Base-by-base conservation (phyloP, 1,140 invertebrate species). In the Plectrocnemia conspersa region DNA sequence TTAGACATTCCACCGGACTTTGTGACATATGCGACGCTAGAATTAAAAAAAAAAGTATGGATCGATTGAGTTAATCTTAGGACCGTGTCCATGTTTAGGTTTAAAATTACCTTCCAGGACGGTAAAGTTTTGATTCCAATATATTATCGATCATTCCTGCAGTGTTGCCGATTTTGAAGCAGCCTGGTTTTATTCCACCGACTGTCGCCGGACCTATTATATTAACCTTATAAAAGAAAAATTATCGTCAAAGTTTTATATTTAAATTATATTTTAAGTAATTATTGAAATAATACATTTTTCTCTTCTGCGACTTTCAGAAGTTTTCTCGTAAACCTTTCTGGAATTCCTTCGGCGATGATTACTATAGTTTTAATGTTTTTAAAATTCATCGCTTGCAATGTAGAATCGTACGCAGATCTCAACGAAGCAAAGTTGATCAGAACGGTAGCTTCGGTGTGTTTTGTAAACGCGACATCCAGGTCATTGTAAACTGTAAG, bases 101-200 rank as follows among this genome's bases (percentile, higher is more conserved):
- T 13, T 16, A 58, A 25, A 22, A 52, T 47, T 62, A 82, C 81
- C 81, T 82, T 57, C 97, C 97, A 16, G 95, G 86, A 33, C 97
- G 75, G 72, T 98, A 99, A 0, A 99, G 76, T 74, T 97, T 98
- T 33, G 94, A 98, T 61, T 97, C 90, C 1, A 99, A 74, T 64
- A 99, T 98, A 68, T 99, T 99, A 68, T 99, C 97, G 81, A 99
- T 91, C 96, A 99, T 99, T 41, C 96, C 96, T 2, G 95, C 97
- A 9, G 97, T 99, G 75, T 99, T 99, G 27, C 97, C 97, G 64
- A 99, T 99, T 76, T 98, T 99, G 70, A 99, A 98, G 69, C 95
- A 98, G 1, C 97, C 97, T 0, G 97, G 97, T 68, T 99, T 99
- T 19, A 99, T 88, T 21, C 97, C 97, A 59, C 92, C 91, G 36